Base-by-base conservation (phyloP, 2,888 invertebrate genomes). In the Microdon myrmicae region DNA sequence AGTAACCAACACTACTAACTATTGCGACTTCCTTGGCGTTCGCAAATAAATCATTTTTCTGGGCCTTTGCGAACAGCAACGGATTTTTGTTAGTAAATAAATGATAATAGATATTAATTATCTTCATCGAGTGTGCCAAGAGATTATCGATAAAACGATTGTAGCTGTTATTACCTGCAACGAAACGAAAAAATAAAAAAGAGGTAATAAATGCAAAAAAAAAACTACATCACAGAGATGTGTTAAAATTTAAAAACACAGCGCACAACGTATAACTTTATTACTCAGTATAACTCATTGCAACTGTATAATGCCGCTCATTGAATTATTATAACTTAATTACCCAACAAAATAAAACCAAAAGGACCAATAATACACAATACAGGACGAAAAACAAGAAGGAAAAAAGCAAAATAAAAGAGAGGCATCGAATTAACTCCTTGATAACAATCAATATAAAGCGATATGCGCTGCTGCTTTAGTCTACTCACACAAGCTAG, bases 1-100 rank as follows among this genome's bases (percentile, higher is more conserved):
- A 89, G 72, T 85, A 85, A 1, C 89, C 89, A 35, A 82, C 44
- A 59, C 73, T 73, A 61, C 73, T 76, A 35, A 73, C 67, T 38
- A 71, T 47, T 31, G 73, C 71, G 67, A 71, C 48, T 64, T 79
- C 79, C 47, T 71, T 74, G 26, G 73, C 68, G 44, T 71, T 73
- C 22, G 71, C 68, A 64, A 79, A 79, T 38, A 79, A 68, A 68
- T 80, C 76, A 64, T 66, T 69, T 69, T 73, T 75, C 68, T 71
- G 75, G 19, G 69, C 67, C 71, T 76, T 79, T 31, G 73, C 67
- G 67, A 74, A 69, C 10, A 72, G 69, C 51, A 74, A 60, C n/a
- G 78, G 79, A 43, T 77, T 79, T 49, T 75, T 75, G 70, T 79
- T 76, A 69, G 71, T 74, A 58, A 78, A 74, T 58, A 80, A 71